phyloP scores from a whole-genome alignment of 2,888 invertebrate genomes.

The Blastobasis adustella region DNA sequence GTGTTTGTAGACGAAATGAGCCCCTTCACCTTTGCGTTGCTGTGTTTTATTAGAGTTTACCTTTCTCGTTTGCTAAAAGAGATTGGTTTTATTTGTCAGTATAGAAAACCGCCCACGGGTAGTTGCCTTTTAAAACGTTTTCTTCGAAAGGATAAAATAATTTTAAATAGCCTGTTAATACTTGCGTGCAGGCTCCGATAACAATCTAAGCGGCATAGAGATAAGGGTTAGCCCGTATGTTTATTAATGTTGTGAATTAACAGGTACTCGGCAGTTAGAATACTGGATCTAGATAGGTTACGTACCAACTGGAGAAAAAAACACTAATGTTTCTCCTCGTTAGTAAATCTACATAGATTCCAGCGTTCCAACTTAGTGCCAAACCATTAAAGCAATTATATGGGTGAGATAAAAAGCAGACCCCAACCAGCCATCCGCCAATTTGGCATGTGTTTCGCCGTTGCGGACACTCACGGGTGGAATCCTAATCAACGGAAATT shows the following conservation, averaged over 20 bases:
- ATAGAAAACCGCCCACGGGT: neutral
- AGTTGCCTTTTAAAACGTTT: neutral
- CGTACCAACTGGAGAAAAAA: too few relatives aligned
- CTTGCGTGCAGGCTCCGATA: slow-evolving; percentile 9
- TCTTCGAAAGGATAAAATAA: slow-evolving; percentile 3
- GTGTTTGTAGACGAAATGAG: too few relatives aligned
- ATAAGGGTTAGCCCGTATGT: slow-evolving; percentile 1
- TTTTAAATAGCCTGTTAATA: slow-evolving; percentile 3
- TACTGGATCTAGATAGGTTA: too few relatives aligned
- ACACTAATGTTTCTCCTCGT: too few relatives aligned
- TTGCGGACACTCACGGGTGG: too few relatives aligned
- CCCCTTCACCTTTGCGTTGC: too few relatives aligned
- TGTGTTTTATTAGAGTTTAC: neutral
- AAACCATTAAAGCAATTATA: too few relatives aligned
- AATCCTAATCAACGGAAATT: slow-evolving; percentile 26
- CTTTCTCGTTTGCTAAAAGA: neutral
- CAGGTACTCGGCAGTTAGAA: neutral
- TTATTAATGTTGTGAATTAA: neutral
- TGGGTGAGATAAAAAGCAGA: too few relatives aligned
- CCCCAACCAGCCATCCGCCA: too few relatives aligned
- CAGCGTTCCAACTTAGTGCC: too few relatives aligned
- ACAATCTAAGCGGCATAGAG: slow-evolving; percentile 3
- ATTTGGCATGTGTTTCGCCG: too few relatives aligned
- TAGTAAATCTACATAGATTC: too few relatives aligned
- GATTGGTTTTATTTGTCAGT: slow-evolving; percentile 2